phyloP scores from a whole-genome alignment of 2,888 invertebrate genomes.

The Anoncus sp. region DNA sequence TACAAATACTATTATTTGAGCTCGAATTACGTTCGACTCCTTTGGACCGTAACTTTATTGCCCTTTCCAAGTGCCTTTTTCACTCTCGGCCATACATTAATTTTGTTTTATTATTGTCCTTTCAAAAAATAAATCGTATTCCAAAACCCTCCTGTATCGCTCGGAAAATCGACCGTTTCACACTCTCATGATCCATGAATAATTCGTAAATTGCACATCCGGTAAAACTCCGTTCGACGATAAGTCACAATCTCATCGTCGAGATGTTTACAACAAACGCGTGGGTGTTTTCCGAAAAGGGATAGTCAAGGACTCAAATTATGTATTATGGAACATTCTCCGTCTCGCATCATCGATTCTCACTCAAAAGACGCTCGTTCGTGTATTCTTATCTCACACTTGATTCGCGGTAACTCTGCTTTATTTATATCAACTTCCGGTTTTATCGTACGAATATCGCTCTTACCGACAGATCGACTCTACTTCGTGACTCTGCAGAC shows the following conservation, averaged over 20 bases:
- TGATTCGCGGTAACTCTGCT: too few species aligned
- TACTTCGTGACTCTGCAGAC: slow-evolving; percentile 90
- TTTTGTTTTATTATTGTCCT: neutral
- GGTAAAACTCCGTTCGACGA: neutral
- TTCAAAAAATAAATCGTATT: too few species aligned
- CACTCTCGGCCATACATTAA: neutral
- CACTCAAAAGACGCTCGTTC: slow-evolving; percentile 14
- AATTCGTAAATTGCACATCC: slow-evolving; percentile 4
- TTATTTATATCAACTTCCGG: neutral
- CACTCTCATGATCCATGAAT: neutral
- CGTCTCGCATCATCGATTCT: slow-evolving; percentile 49
- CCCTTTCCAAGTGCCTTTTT: too few species aligned
- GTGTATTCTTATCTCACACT: neutral
- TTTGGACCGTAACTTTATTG: too few species aligned
- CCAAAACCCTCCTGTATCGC: slow-evolving; percentile 17
- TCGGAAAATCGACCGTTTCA: neutral
- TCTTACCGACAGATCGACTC: slow-evolving; percentile 84
- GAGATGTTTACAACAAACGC: slow-evolving; percentile 34
- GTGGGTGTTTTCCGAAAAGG: slow-evolving; percentile 62
- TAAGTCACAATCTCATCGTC: slow-evolving; percentile 13
- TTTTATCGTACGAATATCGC: neutral
- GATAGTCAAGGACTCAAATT: slow-evolving; percentile 62
- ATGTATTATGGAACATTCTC: neutral
- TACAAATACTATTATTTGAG: too few species aligned
- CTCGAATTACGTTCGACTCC: too few species aligned